Evolutionary conservation across 2,797 vertebrate species (phyloP).

Genomic region (Coendou prehensilis): DNA sequence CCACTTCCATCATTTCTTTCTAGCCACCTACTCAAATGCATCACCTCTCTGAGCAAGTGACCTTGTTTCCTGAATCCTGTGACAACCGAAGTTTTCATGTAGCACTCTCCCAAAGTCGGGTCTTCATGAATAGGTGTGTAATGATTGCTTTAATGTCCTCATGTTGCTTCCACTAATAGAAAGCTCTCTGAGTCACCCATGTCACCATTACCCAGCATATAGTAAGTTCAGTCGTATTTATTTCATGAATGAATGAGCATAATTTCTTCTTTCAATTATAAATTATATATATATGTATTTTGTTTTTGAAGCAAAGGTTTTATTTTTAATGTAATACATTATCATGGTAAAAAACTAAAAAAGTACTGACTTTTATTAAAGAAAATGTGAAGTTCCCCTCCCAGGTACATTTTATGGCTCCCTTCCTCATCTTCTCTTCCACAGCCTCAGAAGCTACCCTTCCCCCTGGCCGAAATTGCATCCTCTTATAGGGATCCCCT

Average conservation of each 20-base stretch:
- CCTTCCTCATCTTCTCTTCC: not conserved
- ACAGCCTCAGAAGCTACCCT: not conserved
- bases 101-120: not conserved
- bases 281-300: not conserved
- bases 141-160: not conserved
- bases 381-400: not conserved
- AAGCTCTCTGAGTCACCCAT: not conserved
- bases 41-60: not conserved
- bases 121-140: not conserved
- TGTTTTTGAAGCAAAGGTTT: not conserved
- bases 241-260: not conserved
- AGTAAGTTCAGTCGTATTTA: not conserved
- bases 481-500: not conserved
- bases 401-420: rapidly evolving
- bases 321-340: not conserved
- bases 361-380: not conserved
- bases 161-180: not conserved
- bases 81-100: not conserved
- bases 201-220: not conserved
- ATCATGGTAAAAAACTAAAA: not conserved
- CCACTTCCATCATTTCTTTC: not conserved
- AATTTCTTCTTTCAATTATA: not conserved
- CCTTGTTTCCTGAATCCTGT: not conserved
- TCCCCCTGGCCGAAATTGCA: not conserved
- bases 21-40: not conserved